These are phyloP conservation scores for Drosophila diplacantha DNA, from an alignment of 2,888 invertebrate species.

Conservation along the genomic window DNA sequence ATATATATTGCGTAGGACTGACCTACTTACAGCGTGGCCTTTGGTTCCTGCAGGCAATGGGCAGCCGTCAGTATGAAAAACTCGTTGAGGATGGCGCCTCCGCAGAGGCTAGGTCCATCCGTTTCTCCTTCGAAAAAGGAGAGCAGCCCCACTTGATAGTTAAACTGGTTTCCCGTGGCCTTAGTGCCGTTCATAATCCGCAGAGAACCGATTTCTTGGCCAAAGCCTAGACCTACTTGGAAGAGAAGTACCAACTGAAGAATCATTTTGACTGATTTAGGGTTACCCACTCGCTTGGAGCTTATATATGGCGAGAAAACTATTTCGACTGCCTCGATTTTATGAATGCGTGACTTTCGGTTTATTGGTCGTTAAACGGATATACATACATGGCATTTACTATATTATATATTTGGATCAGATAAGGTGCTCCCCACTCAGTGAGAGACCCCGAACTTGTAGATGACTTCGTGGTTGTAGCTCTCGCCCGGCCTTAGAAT, in stretches of 20 bases:
- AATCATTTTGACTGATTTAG: conserved; percentile 32
- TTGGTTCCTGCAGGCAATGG: conserved; percentile 43
- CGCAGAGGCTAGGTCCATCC: conserved; percentile 31
- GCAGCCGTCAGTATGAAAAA: conserved; percentile 60
- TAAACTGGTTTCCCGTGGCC: conserved; percentile 31
- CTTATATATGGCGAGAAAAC: conserved; percentile 41
- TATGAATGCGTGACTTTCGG: conserved; percentile 32
- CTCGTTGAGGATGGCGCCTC: conserved; percentile 48
- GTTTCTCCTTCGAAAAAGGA: conserved; percentile 22
- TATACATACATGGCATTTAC: not conserved
- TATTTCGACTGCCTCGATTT: conserved; percentile 12
- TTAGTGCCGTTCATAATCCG: conserved; percentile 50
- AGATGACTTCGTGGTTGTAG: conserved; percentile 85
- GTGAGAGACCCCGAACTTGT: conserved; percentile 83
- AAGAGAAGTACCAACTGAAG: conserved; percentile 23
- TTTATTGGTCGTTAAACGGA: conserved; percentile 43
- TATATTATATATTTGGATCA: conserved; percentile 10
- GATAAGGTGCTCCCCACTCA: conserved; percentile 15
- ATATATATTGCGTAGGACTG: not conserved
- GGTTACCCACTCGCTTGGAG: not conserved
- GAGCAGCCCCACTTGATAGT: conserved; percentile 49
- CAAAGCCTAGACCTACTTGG: conserved; percentile 9
- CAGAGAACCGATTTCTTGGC: conserved; percentile 20
- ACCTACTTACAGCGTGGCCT: conserved; percentile 29
- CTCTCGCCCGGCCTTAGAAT: conserved; percentile 85